A percentile compares a stretch with the other conserved stretches of the same genome.
phyloP scores from a whole-genome alignment of 1,140 invertebrate species.

The Aphis gossypii region DNA sequence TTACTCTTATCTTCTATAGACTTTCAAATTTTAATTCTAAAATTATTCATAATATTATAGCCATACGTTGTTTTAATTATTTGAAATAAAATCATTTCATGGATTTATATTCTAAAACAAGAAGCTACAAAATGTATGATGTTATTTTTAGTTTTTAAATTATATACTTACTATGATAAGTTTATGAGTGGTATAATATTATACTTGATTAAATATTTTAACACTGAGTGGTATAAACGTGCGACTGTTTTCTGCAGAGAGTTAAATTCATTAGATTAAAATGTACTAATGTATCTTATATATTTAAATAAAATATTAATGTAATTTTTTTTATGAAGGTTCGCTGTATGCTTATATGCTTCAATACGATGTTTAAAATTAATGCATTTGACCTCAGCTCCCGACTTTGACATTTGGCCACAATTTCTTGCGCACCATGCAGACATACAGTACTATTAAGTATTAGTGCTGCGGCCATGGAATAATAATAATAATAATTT shows the following conservation, averaged over 20 bases:
- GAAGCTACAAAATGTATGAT: not conserved
- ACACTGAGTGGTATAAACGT: not conserved
- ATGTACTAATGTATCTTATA: not conserved
- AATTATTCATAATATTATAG: not conserved
- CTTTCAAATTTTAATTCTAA: not conserved
- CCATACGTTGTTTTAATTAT: not conserved
- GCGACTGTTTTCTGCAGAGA: not conserved
- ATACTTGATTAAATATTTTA: not conserved
- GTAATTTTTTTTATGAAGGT: not conserved
- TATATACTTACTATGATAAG: not conserved
- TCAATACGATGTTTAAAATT: not conserved
- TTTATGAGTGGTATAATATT: not conserved
- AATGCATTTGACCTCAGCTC: conserved; percentile 24
- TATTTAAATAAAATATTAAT: conserved; percentile 11
- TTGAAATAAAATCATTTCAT: not conserved
- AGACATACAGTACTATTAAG: not conserved
- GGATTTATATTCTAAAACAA: not conserved
- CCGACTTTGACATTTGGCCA: conserved; percentile 13
- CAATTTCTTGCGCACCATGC: not conserved
- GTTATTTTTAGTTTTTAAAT: not conserved
- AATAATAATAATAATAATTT: not conserved
- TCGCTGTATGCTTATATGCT: not conserved
- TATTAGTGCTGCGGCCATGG: too few relatives aligned
- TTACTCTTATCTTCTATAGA: not conserved
- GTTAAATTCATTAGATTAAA: not conserved